Base-by-base conservation (phyloP, 2,888 invertebrate species). In the Neoitamus cyanurus region DNA sequence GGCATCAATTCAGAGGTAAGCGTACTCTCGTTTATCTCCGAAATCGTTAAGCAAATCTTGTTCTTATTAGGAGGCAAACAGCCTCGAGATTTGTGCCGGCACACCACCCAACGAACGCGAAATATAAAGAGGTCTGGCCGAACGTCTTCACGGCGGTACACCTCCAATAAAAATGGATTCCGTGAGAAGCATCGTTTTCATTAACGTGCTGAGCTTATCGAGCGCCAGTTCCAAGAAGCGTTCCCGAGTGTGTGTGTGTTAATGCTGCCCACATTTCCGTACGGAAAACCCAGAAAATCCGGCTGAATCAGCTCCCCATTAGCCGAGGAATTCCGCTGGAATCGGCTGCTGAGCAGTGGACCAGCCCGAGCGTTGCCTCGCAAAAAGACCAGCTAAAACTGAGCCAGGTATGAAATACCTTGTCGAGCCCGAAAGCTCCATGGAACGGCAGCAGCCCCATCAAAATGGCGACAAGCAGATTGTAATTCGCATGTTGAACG, bases 1-100 rank as follows among this genome's bases (percentile, higher is more conserved):
- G 78, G 48, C 78, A 78, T 48, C 78, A 78, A 78, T 78, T 7
- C 31, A 20, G 48, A 78, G 48, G 78, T 78, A 78, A 78, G 31
- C 78, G 75, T 42, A 75, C 25, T 75, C 37, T 75, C 28, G 46
- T 78, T 58, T 78, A 78, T 48, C 48, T 78, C 58, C 28, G 31
- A 78, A 78, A 78, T 48, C 48, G 78, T 48, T 58, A 78, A 58
- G 31, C 78, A 78, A 78, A 78, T 78, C 58, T 78, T 31, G 78
- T 31, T 78, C 28, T 78, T 78, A 48, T 48, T 78, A 48, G 48
- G 31, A 58, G 28, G 78, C 20, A 78, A 78, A 58, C 48, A 78
- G 78, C 78, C 48, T 20, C 42, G 11, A 25, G 78, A 78, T 48
- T 15, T 78, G 42, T 70, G 30, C 34, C 13, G 11, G 34, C 11